Conservation (phyloP, 2,113 vertebrate species). For the Manacus vitellinus region DNA sequence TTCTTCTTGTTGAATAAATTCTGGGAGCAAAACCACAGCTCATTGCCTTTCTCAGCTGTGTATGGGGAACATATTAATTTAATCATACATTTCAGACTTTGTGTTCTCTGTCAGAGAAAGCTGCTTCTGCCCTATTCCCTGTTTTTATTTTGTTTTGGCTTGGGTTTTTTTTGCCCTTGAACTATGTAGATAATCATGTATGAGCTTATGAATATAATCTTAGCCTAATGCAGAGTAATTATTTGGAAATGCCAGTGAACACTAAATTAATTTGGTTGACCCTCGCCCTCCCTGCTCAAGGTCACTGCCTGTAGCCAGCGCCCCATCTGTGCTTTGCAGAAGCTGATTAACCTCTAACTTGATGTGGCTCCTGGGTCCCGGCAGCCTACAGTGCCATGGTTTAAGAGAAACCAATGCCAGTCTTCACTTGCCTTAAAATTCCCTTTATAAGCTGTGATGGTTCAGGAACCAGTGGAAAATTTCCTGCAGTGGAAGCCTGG, state of each 20-base stretch:
- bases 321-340: conserved; percentile 16
- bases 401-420: not conserved
- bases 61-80: not conserved
- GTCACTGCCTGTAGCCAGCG: conserved; percentile 1
- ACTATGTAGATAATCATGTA: not conserved
- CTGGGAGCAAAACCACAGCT: not conserved
- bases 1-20: not conserved
- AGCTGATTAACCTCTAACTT: not conserved
- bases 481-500: not conserved
- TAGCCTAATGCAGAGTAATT: conserved; percentile 47
- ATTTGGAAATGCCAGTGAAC: conserved; percentile 35
- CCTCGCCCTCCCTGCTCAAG: not conserved
- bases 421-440: not conserved
- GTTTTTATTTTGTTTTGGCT: not conserved
- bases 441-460: not conserved
- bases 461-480: not conserved
- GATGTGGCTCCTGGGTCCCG: not conserved
- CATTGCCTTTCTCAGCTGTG: not conserved
- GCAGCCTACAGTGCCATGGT: not conserved
- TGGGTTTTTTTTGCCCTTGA: conserved; percentile 22
- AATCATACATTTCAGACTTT: not conserved
- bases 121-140: not conserved
- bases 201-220: conserved; percentile 46
- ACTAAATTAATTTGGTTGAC: conserved; percentile 14
- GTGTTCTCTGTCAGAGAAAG: not conserved